Evolutionary conservation across 2,888 invertebrate genomes (phyloP).

Genomic region (Lasioglossum zephyrum): DNA sequence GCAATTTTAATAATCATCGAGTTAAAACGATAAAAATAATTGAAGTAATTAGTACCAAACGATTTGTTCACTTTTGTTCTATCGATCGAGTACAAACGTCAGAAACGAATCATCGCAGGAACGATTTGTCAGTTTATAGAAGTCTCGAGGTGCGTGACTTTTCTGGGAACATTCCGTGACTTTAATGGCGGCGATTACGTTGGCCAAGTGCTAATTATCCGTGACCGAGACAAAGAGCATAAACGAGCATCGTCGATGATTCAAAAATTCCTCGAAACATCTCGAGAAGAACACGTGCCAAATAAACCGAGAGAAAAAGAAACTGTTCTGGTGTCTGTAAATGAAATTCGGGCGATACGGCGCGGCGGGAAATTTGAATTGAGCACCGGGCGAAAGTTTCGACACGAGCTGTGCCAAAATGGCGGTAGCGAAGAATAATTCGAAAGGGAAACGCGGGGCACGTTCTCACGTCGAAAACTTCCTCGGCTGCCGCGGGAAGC

Average conservation of each 20-base stretch:
- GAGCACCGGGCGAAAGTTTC: background rate
- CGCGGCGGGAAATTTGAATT: slow-evolving; percentile 14
- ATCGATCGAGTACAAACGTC: background rate
- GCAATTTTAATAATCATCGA: background rate
- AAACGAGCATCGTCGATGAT: background rate
- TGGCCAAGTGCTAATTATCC: background rate
- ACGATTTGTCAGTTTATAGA: background rate
- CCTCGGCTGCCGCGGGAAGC: slow-evolving; percentile 30
- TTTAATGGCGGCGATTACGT: slow-evolving; percentile 4
- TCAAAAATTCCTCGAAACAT: background rate
- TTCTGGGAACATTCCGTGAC: background rate
- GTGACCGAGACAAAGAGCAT: background rate
- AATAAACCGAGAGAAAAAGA: background rate
- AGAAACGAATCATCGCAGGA: background rate
- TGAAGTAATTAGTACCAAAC: background rate
- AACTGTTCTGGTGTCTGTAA: background rate
- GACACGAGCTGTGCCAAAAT: background rate
- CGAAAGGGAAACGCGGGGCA: slow-evolving; percentile 38
- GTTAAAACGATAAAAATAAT: background rate
- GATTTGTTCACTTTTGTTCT: background rate
- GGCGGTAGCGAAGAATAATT: slow-evolving; percentile 19
- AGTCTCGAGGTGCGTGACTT: slow-evolving; percentile 1
- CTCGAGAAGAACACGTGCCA: background rate
- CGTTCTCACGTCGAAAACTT: slow-evolving; percentile 46
- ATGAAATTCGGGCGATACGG: background rate